Base-by-base conservation (phyloP, 2,113 vertebrate genomes). In the Eurypyga helias region DNA sequence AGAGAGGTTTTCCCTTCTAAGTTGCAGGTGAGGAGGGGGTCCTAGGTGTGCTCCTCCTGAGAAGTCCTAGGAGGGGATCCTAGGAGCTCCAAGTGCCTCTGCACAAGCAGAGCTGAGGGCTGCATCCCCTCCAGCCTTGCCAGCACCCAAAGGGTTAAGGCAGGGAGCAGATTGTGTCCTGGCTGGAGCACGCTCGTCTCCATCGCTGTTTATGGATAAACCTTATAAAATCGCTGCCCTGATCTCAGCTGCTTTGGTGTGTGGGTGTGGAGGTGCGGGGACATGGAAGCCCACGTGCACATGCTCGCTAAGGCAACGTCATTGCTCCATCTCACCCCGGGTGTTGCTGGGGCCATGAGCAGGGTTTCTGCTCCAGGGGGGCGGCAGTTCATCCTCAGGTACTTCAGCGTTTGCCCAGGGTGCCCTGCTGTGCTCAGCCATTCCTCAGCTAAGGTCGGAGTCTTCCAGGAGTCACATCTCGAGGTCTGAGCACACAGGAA, bases 401-500 rank as follows among this genome's bases (percentile, higher is more conserved):
- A 31, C 8, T 34, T 51, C 54, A 36, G 11, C 41, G 7, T 9
- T 66, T 75, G 18, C 6, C 4, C 18, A 70, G 51, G 23, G 26
- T 49, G 28, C 9, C 38, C 7, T 25, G 49, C 43, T 60, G 19
- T 11, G 13, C 5, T 16, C 62, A 10, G 29, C 7, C 12, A 8
- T 29, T 34, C 29, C 23, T n/a, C 26, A 29, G 31, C 15, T 69
- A 25, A 33, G 13, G 57, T 57, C 11, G 10, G 31, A 77, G 24
- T 61, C 45, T 51, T 67, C 17, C 28, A 36, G 14, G 12, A 89
- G 25, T 20, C 58, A 48, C 2, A 12, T 26, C 8, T 0, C 0
- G 2, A 11, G 10, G 6, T 5, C 2, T 45, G 41, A 66, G 14
- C 14, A 33, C 4, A 3, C 0, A 4, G 29, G 48, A 55, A 55